phyloP scores from a whole-genome alignment of 2,888 invertebrate species.

The Eustalomyia histrio region DNA sequence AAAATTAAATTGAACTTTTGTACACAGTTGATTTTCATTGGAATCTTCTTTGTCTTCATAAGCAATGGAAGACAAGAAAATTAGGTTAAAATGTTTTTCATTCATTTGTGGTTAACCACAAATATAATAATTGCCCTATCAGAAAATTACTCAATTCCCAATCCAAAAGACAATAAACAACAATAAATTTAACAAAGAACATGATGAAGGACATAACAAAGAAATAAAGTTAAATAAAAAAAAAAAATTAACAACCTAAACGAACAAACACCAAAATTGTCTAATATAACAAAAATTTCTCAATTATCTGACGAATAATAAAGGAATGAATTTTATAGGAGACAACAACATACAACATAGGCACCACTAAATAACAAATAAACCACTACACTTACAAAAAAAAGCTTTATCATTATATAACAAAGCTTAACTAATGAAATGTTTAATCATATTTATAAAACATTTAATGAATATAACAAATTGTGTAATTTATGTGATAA shows the following conservation, averaged over 20 bases:
- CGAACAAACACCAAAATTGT: slow-evolving; percentile 32
- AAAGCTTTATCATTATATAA: no score
- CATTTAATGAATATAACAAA: no score
- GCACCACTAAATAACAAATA: not conserved
- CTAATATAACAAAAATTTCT: slow-evolving; percentile 56
- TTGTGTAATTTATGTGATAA: no score
- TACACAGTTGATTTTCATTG: no score
- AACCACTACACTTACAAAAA: not conserved
- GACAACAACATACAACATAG: not conserved
- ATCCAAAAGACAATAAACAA: slow-evolving; percentile 28
- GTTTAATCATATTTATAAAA: no score
- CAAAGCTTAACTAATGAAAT: no score
- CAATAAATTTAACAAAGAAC: not conserved
- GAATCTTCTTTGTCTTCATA: not conserved
- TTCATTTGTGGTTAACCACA: slow-evolving; percentile 59
- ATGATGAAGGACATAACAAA: not conserved
- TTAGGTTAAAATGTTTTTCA: slow-evolving; percentile 57
- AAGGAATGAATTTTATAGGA: slow-evolving; percentile 22
- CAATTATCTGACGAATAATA: slow-evolving; percentile 53
- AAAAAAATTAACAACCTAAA: not conserved
- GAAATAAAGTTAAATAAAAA: not conserved
- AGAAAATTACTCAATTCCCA: slow-evolving; percentile 55
- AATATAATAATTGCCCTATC: slow-evolving; percentile 48
- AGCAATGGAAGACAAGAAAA: slow-evolving; percentile 12
- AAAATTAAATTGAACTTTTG: no score